Evolutionary conservation across 2,888 invertebrate genomes (phyloP), one percentile per base, ranked within the genome.

Genomic region (Agonopterix heracliana): DNA sequence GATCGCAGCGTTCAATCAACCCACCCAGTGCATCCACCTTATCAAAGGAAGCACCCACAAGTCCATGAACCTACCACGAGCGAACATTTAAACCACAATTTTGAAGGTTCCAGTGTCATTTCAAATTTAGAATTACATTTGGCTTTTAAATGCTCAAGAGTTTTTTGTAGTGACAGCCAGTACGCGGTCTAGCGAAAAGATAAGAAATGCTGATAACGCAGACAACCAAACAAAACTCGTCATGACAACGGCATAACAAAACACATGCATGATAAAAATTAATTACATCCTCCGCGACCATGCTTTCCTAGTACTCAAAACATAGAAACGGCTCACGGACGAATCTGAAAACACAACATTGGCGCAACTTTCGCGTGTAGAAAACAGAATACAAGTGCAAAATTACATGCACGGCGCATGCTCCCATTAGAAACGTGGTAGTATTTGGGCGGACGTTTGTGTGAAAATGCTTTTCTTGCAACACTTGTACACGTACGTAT

Each of bases 281-380:
- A 47, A 44, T 48, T 54, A 68, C 41, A 74, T 71, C 72, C 63
- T 64, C 56, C 38, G 40, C 52, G 44, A 53, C 61, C 62, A 63
- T 86, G 75, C 46, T 59, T 44, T 56, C 82, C 85, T 85, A 62
- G 85, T 85, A 81, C 62, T 64, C 62, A 60, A 78, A 83, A 79
- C 74, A 78, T 72, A 78, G 76, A 71, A 72, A 74, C 76, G 55
- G 78, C 82, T 84, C 85, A 86, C 85, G 75, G 82, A 77, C 74
- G 66, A 82, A 76, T 68, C 71, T 70, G 73, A 74, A 74, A 75
- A 71, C 61, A 69, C 74, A 73, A 78, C 78, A 73, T 71, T 55
- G 63, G 61, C 68, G 64, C 68, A 66, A 71, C 74, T 71, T 72
- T 74, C 73, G 73, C 72, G 65, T 75, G 74, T 78, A 71, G 75